Evolutionary conservation across 2,797 vertebrate species (phyloP), one percentile per base, ranked within the genome.

Genomic region (Sciurus carolinensis): DNA sequence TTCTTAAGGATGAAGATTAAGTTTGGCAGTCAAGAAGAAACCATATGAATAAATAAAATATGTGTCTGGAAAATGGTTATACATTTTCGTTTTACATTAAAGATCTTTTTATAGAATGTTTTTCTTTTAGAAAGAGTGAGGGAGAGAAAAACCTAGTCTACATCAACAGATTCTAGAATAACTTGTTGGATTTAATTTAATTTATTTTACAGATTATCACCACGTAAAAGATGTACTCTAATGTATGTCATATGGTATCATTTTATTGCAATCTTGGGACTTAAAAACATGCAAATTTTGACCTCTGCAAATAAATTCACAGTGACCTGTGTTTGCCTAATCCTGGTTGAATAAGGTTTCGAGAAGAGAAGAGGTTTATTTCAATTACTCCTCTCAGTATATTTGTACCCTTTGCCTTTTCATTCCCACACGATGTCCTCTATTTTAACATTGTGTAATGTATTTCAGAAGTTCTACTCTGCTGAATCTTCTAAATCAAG

Each of bases 401-500:
- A 80, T 24, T 50, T 96, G 54, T 42, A 82, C 2, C 0, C 2
- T 76, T 20, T 82, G n/a, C 52, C 77, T 87, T 81, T 75, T 44
- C 87, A 15, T 5, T 28, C 5, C 24, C 24, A 42, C 0, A 54
- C 5, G 3, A 50, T 14, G 1, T 17, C 9, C 36, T 57, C 0
- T 17, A 85, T 10, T 87, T 50, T 87, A 84, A 57, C 28, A 87
- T 94, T 95, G 20, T 72, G 47, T 50, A 76, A 28, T 11, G 28
- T 42, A 80, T 79, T 79, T 44, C 67, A 81, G 7, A 67, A 66
- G 4, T 87, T 91, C 81, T 50, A 71, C 4, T 54, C 64, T 75
- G 67, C 50, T 33, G 92, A 90, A 93, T 67, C 36, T 98, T 92
- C 73, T 96, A 77, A 96, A 96, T 95, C 87, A 95, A 94, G n/a